These are phyloP conservation scores for Drosophila colorata DNA, from an alignment of 2,888 invertebrate genomes.

Conservation along the genomic window DNA sequence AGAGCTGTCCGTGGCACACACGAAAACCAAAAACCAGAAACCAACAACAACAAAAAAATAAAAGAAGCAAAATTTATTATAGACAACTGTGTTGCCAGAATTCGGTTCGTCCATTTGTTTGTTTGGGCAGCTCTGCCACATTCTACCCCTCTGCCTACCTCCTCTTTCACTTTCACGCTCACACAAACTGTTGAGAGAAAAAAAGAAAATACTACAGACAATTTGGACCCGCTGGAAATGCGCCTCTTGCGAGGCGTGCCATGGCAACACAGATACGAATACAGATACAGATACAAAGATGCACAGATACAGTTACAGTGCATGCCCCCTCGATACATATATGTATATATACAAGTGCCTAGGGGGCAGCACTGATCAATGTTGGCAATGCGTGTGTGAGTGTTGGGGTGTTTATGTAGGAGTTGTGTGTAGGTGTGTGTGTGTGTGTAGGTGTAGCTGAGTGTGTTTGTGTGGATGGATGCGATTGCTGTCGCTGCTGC, in stretches of 20 bases:
- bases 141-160: neutral
- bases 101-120: conserved; percentile 37
- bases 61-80: conserved; percentile 62
- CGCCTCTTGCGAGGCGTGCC: conserved; percentile 48
- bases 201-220: conserved; percentile 48
- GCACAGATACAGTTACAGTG: conserved; percentile 23
- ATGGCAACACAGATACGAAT: conserved; percentile 42
- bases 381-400: conserved; percentile 6
- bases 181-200: neutral
- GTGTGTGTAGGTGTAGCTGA: conserved; percentile 22
- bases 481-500: conserved; percentile 60
- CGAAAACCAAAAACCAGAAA: neutral
- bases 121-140: conserved; percentile 3
- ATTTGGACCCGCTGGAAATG: conserved; percentile 61
- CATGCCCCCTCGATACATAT: conserved; percentile 1
- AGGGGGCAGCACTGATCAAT: conserved; percentile 60
- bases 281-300: conserved; percentile 6
- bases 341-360: conserved; percentile 8
- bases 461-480: conserved; percentile 36
- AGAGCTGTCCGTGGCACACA: conserved; percentile 15
- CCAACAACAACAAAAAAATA: neutral
- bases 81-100: conserved; percentile 69
- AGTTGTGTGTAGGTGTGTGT: conserved; percentile 18
- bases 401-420: neutral
- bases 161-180: neutral